Base-by-base conservation (phyloP, 2,888 invertebrate species). In the Onthophagus sagittarius region DNA sequence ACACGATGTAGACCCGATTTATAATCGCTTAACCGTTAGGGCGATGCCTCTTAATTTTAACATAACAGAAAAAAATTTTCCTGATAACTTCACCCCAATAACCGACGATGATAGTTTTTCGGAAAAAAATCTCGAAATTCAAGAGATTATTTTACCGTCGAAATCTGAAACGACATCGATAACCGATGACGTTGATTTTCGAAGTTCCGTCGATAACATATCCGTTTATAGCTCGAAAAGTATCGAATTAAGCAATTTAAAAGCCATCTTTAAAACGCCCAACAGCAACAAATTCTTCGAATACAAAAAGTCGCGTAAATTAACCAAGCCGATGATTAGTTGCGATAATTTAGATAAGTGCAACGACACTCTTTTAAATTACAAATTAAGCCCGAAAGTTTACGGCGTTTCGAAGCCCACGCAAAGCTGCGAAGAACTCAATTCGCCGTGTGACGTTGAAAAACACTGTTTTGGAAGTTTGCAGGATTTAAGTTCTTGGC, bases 371-470 rank as follows among this genome's bases (percentile, higher is more conserved):
- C 73, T 83, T 31, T 76, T 84, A 69, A 83, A 82, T 73, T 87
- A 89, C 77, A 91, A 91, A 81, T 84, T 91, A 13, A 91, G 91
- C 79, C 90, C 91, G 0, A 92, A 92, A 85, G 91, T 90, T 33
- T 91, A 90, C 80, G 87, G 87, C n/a, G 79, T 87, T 3, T 83
- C 88, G 0, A 85, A 83, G 75, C 82, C 82, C 15, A 84, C 83
- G 76, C 81, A 81, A 63, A 84, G 84, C 78, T 84, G 82, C 73
- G 85, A 85, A 74, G 83, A 85, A 77, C 78, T 83, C 71, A 83
- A 79, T 77, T 78, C 81, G 67, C 62, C 71, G 15, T 82, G 83
- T 31, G 77, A 77, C 23, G 83, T 84, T 70, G 83, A 82, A 69
- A 70, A 63, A 13, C 65, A 73, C n/a, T 85, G 86, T 13, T 91